Evolutionary conservation across 2,113 vertebrate species (phyloP).

Genomic region (Megaceryle maxima): DNA sequence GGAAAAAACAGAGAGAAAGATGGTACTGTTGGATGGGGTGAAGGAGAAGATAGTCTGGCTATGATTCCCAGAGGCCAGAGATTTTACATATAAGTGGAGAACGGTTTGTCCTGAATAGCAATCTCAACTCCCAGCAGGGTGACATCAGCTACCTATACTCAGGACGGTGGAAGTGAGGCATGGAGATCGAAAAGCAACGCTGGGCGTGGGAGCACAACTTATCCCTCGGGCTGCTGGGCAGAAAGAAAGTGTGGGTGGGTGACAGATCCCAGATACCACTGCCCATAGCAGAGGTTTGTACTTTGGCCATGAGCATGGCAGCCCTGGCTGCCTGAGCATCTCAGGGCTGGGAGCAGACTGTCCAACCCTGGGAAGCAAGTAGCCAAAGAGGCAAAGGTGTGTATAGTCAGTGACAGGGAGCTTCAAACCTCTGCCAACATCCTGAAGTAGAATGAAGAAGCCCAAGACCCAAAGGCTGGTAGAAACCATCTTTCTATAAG

Average conservation of each 20-base stretch:
- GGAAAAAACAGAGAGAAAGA: background rate
- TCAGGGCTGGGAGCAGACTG: background rate
- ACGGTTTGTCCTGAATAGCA: background rate
- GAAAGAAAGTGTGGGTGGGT: rapidly evolving
- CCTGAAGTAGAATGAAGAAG: background rate
- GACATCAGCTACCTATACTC: background rate
- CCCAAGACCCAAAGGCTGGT: background rate
- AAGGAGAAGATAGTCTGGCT: background rate
- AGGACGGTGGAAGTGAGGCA: rapidly evolving
- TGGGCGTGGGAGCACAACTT: background rate
- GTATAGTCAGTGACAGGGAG: background rate
- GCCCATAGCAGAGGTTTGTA: background rate
- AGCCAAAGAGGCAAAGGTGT: background rate
- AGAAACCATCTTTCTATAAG: background rate
- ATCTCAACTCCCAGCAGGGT: background rate
- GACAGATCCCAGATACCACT: background rate
- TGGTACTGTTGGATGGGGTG: background rate
- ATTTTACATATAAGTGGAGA: background rate
- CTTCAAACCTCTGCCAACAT: background rate
- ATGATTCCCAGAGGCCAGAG: background rate
- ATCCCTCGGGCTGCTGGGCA: background rate
- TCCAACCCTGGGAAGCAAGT: background rate
- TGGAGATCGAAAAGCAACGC: background rate
- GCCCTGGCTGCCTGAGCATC: background rate
- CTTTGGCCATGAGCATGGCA: background rate